These are phyloP conservation scores for Luperina nickerlii DNA, from an alignment of 2,888 invertebrate genomes.

Conservation along the genomic window DNA sequence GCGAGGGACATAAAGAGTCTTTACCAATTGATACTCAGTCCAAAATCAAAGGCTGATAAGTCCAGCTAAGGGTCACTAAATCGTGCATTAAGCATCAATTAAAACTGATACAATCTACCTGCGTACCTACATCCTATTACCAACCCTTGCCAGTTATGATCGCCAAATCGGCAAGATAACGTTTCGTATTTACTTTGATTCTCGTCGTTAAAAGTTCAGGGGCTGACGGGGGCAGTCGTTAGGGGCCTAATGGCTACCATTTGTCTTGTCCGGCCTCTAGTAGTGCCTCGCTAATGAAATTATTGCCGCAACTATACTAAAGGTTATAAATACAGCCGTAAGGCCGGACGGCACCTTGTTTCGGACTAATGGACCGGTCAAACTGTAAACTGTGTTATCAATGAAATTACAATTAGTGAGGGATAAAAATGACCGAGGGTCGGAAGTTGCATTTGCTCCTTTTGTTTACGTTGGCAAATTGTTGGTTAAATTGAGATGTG, in stretches of 20 bases:
- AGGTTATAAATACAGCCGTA: conserved; percentile 89
- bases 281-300: conserved; percentile 90
- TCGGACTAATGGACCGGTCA: conserved; percentile 90
- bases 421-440: conserved; percentile 87
- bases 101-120: conserved; percentile 77
- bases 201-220: conserved; percentile 90
- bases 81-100: conserved; percentile 73
- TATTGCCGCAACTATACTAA: conserved; percentile 90
- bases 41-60: conserved; percentile 59
- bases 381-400: conserved; percentile 90
- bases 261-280: conserved; percentile 90
- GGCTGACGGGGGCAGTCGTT: conserved; percentile 89
- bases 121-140: conserved; percentile 80
- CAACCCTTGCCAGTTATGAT: conserved; percentile 88
- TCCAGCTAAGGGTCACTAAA: conserved; percentile 67
- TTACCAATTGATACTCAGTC: conserved; percentile 49
- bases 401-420: conserved; percentile 90
- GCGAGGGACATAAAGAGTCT: conserved; percentile 19
- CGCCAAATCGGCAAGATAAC: conserved; percentile 89
- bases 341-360: conserved; percentile 89
- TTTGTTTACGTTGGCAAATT: conserved; percentile 78
- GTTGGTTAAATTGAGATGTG: conserved; percentile 61
- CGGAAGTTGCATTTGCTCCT: conserved; percentile 83
- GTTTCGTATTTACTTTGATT: conserved; percentile 90
- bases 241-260: conserved; percentile 90